Base-by-base conservation (phyloP, 1,140 invertebrate genomes). In the Drosophila azteca region DNA sequence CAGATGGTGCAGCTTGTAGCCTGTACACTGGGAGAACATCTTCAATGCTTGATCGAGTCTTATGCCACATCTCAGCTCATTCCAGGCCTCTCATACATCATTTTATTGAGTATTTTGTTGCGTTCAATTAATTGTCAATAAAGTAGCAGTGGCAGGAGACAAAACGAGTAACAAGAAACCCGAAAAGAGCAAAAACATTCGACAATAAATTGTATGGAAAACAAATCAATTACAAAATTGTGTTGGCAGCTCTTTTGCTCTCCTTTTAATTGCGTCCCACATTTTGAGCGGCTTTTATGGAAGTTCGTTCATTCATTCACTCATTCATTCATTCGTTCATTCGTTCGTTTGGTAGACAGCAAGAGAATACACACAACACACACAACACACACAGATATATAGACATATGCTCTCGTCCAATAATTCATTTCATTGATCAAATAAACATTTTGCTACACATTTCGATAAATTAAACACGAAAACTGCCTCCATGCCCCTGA, bases 371-470 rank as follows among this genome's bases (percentile, higher is more conserved):
- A 31, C 35, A 35, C 31, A 11, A 20, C 29, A 31, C 35, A 35
- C 31, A 11, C 9, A 39, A 39, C 43, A 39, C 35, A 39, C 11
- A 45, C 55, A 57, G 22, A 43, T 39, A 46, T 17, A 71, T 39
- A 31, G 29, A 35, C 53, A 61, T 45, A 53, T 71, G 61, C 81
- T 76, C 81, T 76, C 63, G 81, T 80, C 69, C 77, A 72, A 87
- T 87, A 87, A 87, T 88, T 87, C 83, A 87, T 87, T 87, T 87
- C 85, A 87, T 87, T 87, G 83, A 88, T 87, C 71, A 88, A 87
- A 87, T 88, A 87, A 87, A 87, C 83, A 87, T 87, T 87, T 87
- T 83, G 64, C 83, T 79, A 88, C 60, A 85, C 82, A 87, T 89
- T 88, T 87, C 76, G 72, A 87, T 88, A 87, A 87, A 87, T 87